A percentile compares a stretch with the other conserved stretches of the same genome.
phyloP scores from a whole-genome alignment of 2,888 invertebrate species.

The Synergus gifuensis region DNA sequence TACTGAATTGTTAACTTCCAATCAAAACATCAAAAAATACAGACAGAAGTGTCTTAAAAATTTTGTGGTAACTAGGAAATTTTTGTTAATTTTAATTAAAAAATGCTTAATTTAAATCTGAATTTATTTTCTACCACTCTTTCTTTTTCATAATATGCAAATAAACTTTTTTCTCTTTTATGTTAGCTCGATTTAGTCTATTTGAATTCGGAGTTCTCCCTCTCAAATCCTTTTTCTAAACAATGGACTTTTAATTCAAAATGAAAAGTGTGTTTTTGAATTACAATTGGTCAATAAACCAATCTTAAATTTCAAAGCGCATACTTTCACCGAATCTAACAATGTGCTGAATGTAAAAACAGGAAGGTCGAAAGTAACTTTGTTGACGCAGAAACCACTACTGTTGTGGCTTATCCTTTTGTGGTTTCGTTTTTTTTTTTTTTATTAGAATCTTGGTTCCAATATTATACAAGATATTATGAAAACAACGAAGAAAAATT shows the following conservation, averaged over 20 bases:
- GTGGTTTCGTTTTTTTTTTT: background rate
- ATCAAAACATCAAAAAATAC: too few relatives aligned
- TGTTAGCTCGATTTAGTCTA: background rate
- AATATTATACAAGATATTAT: background rate
- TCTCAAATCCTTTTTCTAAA: background rate
- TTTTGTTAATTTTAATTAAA: background rate
- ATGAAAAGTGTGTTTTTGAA: conserved; percentile 1
- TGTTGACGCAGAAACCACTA: background rate
- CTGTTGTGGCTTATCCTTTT: background rate
- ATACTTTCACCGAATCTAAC: conserved; percentile 36
- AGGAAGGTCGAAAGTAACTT: conserved; percentile 28
- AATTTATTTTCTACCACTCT: background rate
- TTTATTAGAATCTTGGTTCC: too few relatives aligned
- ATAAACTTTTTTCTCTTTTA: background rate
- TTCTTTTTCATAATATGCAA: background rate
- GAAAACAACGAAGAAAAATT: background rate
- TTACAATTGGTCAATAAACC: conserved; percentile 2
- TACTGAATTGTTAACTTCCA: too few relatives aligned
- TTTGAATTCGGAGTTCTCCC: background rate
- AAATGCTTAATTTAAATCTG: background rate
- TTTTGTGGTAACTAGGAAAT: too few relatives aligned
- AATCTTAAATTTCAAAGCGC: conserved; percentile 13
- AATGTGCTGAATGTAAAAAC: conserved; percentile 29
- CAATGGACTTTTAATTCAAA: conserved; percentile 26
- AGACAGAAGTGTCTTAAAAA: too few relatives aligned